These are phyloP conservation scores for Hoplostethus atlanticus DNA, from an alignment of 2,797 vertebrate genomes.

Conservation along the genomic window DNA sequence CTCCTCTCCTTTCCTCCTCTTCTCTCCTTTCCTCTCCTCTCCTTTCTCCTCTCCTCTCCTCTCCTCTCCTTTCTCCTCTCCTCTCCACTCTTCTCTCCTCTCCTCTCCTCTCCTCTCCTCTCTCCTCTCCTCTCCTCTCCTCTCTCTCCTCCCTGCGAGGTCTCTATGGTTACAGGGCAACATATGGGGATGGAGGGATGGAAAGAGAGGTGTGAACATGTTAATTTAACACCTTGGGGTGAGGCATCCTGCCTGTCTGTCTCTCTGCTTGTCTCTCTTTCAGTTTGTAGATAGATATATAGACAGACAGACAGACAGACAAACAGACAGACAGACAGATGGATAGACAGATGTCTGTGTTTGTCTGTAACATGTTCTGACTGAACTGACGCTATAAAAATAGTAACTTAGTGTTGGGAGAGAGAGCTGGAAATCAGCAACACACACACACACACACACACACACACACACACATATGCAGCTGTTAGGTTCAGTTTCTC, in stretches of 20 bases:
- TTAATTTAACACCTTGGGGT: slow-evolving; percentile 48
- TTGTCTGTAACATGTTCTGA: no score
- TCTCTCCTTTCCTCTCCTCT: neutral
- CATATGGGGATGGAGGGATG: slow-evolving; percentile 53
- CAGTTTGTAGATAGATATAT: neutral
- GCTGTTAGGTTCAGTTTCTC: no score
- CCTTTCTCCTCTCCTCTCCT: neutral
- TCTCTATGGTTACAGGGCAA: slow-evolving; percentile 50
- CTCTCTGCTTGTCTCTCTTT: slow-evolving; percentile 7
- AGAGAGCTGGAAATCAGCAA: no score
- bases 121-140: neutral
- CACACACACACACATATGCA: no score
- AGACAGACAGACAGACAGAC: rapidly evolving
- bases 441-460: no score
- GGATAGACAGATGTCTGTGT: neutral
- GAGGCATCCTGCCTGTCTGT: slow-evolving; percentile 37
- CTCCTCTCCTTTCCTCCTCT: neutral
- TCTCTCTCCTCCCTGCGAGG: neutral
- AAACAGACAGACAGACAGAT: rapidly evolving
- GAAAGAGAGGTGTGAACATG: slow-evolving; percentile 44
- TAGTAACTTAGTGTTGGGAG: no score
- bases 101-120: neutral
- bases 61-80: neutral
- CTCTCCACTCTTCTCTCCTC: neutral
- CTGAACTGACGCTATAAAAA: no score